Evolutionary conservation across 2,113 vertebrate genomes (phyloP).

Genomic region (Aphelocoma coerulescens): DNA sequence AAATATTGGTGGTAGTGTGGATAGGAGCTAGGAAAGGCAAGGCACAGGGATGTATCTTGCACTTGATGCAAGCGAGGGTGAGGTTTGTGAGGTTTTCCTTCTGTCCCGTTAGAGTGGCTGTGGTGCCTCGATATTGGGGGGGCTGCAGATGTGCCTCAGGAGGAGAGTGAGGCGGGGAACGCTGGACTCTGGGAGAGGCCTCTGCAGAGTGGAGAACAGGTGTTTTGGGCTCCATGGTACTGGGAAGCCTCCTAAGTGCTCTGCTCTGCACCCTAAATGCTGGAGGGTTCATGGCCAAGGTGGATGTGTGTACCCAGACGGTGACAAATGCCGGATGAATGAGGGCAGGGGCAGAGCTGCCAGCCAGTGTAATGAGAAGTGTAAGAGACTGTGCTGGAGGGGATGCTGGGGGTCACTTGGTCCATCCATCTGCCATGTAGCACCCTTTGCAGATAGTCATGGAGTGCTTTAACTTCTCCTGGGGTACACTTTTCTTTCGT

Average conservation of each 20-base stretch:
- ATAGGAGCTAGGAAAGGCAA: not conserved
- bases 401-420: not conserved
- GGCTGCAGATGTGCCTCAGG: not conserved
- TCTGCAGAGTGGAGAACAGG: not conserved
- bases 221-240: not conserved
- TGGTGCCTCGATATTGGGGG: rapidly evolving
- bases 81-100: not conserved
- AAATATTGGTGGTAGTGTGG: not conserved
- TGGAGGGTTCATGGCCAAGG: not conserved
- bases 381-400: not conserved
- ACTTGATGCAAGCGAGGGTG: not conserved
- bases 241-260: not conserved
- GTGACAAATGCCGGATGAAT: not conserved
- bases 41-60: not conserved
- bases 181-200: not conserved
- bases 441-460: not conserved
- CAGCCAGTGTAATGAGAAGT: not conserved
- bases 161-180: not conserved
- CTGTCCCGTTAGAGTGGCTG: not conserved
- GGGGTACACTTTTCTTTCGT: not conserved
- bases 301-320: not conserved
- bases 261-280: not conserved
- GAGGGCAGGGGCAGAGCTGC: not conserved
- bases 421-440: not conserved
- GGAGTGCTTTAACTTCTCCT: not conserved